Evolutionary conservation across 1,140 invertebrate genomes (phyloP).

Genomic region (Chlorops oryzae): DNA sequence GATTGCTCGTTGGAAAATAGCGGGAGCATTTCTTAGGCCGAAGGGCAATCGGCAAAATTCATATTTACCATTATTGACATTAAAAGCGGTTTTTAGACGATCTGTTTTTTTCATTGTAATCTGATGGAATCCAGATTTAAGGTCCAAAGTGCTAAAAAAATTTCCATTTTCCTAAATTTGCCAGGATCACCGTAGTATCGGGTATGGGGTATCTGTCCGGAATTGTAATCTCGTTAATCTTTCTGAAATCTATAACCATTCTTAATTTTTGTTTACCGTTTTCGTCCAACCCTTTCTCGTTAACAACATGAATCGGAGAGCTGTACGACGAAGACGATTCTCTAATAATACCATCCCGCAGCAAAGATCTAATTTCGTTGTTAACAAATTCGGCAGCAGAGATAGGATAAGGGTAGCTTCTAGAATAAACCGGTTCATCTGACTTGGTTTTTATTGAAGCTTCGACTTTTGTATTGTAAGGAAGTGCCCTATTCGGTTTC

Average conservation of each 20-base stretch:
- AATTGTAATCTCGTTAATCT: slow-evolving; percentile 37
- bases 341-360: slow-evolving; percentile 19
- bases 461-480: slow-evolving; percentile 14
- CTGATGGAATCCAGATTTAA: no score
- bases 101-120: no score
- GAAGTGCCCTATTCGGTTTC: slow-evolving; percentile 11
- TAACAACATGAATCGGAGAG: slow-evolving; percentile 23
- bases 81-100: no score
- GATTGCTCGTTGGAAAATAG: no score
- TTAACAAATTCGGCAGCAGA: slow-evolving; percentile 19
- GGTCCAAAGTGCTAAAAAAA: slow-evolving; percentile 18
- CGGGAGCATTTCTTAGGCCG: no score
- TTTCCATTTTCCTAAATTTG: slow-evolving; percentile 15
- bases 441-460: slow-evolving; percentile 16
- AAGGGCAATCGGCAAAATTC: no score
- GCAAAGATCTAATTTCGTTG: slow-evolving; percentile 17
- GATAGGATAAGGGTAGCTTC: slow-evolving; percentile 19
- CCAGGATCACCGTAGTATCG: slow-evolving; percentile 35
- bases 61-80: no score
- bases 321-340: slow-evolving; percentile 23
- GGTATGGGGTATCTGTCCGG: slow-evolving; percentile 51
- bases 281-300: slow-evolving; percentile 20
- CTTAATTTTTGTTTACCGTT: slow-evolving; percentile 26
- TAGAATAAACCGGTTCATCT: slow-evolving; percentile 22
- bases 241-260: slow-evolving; percentile 41